Evolutionary conservation across 2,888 invertebrate species (phyloP), one percentile per base, ranked within the genome.

Genomic region (Nomada fabriciana): DNA sequence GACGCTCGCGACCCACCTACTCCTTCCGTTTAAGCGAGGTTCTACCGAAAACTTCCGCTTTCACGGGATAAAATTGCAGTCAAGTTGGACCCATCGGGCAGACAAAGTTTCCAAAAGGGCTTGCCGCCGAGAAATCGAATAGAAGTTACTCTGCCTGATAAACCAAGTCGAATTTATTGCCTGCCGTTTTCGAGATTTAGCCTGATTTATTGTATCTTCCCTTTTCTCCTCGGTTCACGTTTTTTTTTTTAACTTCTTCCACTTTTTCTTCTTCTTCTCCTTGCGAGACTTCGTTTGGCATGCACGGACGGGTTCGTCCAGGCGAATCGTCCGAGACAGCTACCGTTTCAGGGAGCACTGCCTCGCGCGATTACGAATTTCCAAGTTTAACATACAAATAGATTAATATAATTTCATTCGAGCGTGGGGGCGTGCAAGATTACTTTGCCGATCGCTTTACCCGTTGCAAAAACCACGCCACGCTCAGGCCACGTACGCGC

Each of bases 111-210:
- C 73, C 63, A 43, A 50, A 83, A 74, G 68, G 80, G 74, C 74
- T 83, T n/a, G 61, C 64, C 71, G 82, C 18, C 47, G 67, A 79
- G 71, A 63, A 73, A 83, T 79, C 80, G 80, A 72, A 82, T 73
- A 64, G 72, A 74, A 80, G 71, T 83, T 80, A 74, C 67, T 65
- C 71, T 50, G 20, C 55, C 70, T 67, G 84, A 77, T 84, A 84
- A 84, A 80, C 80, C 71, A 83, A 84, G 59, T 61, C 76, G 80
- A 83, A 84, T 84, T 80, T 83, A 81, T 83, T 82, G 72, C 82
- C 60, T 36, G 61, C 69, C 72, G 76, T 69, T 69, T 67, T 61
- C 76, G 63, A 83, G 82, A 83, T 83, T 82, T 70, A 72, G 20
- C 68, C 65, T 69, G 76, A 83, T 83, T 81, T 83, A 76, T 83